These are phyloP conservation scores for Smittia aterrima DNA, from an alignment of 2,888 invertebrate species.

Conservation along the genomic window DNA sequence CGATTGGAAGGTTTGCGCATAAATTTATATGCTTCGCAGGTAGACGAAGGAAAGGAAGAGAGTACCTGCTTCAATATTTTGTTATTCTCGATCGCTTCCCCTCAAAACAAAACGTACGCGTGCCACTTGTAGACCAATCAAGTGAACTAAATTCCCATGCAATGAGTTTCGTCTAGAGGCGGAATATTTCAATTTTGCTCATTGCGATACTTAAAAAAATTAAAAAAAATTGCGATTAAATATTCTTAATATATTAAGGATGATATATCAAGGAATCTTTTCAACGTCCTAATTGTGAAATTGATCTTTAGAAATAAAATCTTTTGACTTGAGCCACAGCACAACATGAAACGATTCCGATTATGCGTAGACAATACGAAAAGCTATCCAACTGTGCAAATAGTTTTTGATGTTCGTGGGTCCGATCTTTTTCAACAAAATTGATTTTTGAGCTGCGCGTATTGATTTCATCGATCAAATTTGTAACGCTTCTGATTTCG, in stretches of 20 bases:
- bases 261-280: too few species aligned
- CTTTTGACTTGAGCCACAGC: neutral
- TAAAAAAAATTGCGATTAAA: too few species aligned
- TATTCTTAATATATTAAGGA: too few species aligned
- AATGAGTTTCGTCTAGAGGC: neutral
- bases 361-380: neutral
- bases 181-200: too few species aligned
- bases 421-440: neutral
- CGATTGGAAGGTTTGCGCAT: neutral
- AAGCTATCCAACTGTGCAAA: constrained; percentile 3
- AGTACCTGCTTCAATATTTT: neutral
- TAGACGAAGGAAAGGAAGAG: neutral
- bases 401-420: neutral
- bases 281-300: too few species aligned
- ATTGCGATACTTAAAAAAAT: too few species aligned
- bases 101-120: neutral
- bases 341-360: neutral
- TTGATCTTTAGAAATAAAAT: neutral
- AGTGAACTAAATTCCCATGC: neutral
- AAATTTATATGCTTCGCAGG: neutral
- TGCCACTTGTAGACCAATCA: constrained; percentile 1
- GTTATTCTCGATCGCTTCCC: neutral
- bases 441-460: neutral
- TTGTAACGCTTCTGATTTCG: constrained; percentile 8
- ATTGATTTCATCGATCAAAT: constrained; percentile 11